A percentile compares a stretch with the other conserved stretches of the same genome.
Evolutionary conservation across 1,140 invertebrate species (phyloP).

Genomic region (Drosophila murphyi): DNA sequence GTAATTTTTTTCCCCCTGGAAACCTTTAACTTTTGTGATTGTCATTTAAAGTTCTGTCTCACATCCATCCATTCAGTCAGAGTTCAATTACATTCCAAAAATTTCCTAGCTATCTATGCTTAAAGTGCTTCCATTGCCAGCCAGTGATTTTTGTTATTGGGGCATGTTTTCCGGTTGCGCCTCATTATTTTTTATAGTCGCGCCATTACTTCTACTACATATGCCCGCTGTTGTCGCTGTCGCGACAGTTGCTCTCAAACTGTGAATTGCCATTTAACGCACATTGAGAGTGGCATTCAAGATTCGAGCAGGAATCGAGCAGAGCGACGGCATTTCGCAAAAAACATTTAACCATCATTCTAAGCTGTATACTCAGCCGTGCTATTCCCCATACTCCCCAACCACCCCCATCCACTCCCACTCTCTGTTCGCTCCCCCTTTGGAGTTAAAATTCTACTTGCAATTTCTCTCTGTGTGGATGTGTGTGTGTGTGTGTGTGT

Average conservation of each 20-base stretch:
- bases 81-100: constrained; percentile 9
- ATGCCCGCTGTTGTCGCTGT: constrained; percentile 32
- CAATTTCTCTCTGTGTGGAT: constrained; percentile 2
- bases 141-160: constrained; percentile 7
- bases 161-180: constrained; percentile 37
- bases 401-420: not conserved
- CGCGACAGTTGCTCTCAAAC: constrained; percentile 54
- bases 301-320: not conserved
- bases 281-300: constrained; percentile 52
- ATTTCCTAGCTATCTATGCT: not conserved
- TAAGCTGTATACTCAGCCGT: constrained; percentile 29
- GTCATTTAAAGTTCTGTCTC: constrained; percentile 2
- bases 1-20: not conserved
- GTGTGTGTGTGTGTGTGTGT: not conserved
- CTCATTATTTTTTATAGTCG: constrained; percentile 76
- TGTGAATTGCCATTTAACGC: constrained; percentile 70
- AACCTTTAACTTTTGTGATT: not conserved
- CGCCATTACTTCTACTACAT: constrained; percentile 69
- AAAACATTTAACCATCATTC: constrained; percentile 36
- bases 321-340: constrained; percentile 5
- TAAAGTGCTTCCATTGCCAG: not conserved
- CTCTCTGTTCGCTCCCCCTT: not conserved
- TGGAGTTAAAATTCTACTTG: constrained; percentile 38
- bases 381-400: not conserved
- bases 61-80: not conserved